These are phyloP conservation scores for Rotaria magnacalcarata DNA, from an alignment of 2,888 invertebrate species.

Conservation along the genomic window DNA sequence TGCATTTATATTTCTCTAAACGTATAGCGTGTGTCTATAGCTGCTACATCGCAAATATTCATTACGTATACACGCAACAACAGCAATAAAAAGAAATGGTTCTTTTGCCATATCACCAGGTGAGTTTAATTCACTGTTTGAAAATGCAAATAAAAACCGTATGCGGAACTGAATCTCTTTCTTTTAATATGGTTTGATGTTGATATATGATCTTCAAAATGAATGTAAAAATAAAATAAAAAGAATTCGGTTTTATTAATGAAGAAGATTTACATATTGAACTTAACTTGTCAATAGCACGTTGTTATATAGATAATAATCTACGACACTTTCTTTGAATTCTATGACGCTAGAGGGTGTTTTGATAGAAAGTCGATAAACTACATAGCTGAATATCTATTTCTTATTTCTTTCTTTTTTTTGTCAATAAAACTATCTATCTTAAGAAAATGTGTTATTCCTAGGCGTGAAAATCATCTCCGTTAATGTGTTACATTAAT, in stretches of 20 bases:
- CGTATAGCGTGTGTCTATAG: not conserved
- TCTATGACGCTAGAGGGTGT: not conserved
- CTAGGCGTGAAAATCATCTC: not conserved
- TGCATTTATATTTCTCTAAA: slow-evolving; percentile 5
- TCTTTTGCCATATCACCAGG: not conserved
- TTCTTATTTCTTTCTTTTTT: not conserved
- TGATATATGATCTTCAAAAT: too few species aligned
- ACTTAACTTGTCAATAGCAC: slow-evolving; percentile 17
- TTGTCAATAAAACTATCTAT: slow-evolving; percentile 1
- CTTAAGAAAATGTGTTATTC: not conserved
- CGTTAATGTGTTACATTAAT: not conserved
- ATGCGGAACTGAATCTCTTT: too few species aligned
- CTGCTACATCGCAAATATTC: not conserved
- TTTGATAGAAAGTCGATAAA: slow-evolving; percentile 12
- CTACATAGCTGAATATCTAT: not conserved
- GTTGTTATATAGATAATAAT: not conserved
- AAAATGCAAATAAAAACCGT: too few species aligned
- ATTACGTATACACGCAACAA: not conserved
- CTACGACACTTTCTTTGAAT: not conserved
- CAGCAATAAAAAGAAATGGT: not conserved
- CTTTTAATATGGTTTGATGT: too few species aligned
- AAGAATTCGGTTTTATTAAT: not conserved
- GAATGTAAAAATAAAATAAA: not conserved
- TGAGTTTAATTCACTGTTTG: not conserved
- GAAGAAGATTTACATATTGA: not conserved